Percentiles rank a stretch among this genome's conserved stretches.
Conservation (phyloP, 2,113 vertebrate genomes). For the Columbina picui region DNA sequence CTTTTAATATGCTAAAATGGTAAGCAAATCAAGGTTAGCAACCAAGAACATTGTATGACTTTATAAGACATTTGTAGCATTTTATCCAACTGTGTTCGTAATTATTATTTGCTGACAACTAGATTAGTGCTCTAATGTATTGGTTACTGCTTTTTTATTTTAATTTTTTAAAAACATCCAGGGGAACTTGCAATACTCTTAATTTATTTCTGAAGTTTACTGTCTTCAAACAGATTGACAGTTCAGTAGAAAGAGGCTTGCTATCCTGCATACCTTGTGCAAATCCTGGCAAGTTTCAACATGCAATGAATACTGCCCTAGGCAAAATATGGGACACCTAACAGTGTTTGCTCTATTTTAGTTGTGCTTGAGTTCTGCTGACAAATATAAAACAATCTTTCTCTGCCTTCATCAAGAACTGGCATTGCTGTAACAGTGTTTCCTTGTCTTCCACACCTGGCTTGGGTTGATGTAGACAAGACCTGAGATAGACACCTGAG, state of each 20-base stretch:
- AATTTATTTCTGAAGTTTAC: neutral
- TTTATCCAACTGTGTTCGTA: neutral
- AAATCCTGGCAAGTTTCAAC: neutral
- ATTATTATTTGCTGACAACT: neutral
- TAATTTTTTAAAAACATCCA: neutral
- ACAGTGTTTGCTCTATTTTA: neutral
- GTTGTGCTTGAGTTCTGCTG: neutral
- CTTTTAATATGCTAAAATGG: neutral
- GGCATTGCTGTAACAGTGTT: neutral
- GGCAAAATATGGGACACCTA: neutral
- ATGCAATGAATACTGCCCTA: neutral
- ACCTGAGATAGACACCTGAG: neutral
- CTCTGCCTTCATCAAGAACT: accelerated
- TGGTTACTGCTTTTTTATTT: neutral
- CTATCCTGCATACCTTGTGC: neutral
- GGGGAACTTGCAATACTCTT: neutral
- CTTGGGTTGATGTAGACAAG: neutral
- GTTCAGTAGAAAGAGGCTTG: neutral
- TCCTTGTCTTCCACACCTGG: neutral
- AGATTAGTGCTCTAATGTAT: neutral
- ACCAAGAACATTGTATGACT: neutral
- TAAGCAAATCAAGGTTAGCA: neutral
- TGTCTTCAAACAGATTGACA: neutral
- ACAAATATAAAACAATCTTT: neutral
- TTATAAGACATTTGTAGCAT: neutral